Evolutionary conservation across 2,888 invertebrate species (phyloP).

Genomic region (Cabera pusaria): DNA sequence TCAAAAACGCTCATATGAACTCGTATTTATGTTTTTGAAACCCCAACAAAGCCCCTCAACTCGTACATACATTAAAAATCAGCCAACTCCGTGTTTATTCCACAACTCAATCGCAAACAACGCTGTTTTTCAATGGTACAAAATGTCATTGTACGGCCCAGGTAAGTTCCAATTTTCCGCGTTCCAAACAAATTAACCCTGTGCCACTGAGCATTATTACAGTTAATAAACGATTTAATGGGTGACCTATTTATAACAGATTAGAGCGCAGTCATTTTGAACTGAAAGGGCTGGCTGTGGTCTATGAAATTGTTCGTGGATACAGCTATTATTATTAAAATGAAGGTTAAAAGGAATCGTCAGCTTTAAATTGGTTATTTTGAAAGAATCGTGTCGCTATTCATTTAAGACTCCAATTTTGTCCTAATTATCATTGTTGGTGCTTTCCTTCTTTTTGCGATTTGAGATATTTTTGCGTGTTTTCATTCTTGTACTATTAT

Average conservation of each 20-base stretch:
- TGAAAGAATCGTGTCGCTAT: no score
- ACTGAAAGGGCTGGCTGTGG: conserved; percentile 28
- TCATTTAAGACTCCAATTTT: no score
- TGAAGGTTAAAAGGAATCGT: conserved; percentile 23
- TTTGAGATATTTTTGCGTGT: no score
- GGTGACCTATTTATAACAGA: conserved; percentile 52
- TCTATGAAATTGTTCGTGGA: conserved; percentile 29
- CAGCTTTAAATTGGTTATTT: no score
- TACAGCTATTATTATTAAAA: conserved; percentile 27
- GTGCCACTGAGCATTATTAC: conserved; percentile 54
- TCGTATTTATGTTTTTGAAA: no score
- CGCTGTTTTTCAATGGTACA: conserved; percentile 39
- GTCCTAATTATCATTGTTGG: no score
- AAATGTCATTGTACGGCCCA: conserved; percentile 34
- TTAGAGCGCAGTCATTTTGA: conserved; percentile 48
- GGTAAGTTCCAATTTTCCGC: conserved; percentile 49
- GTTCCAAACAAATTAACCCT: conserved; percentile 54
- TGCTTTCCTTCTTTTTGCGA: no score
- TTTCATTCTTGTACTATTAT: no score
- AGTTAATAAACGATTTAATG: conserved; percentile 56
- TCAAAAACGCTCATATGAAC: no score
- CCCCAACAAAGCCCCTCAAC: conserved; percentile 6
- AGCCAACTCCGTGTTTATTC: conserved; percentile 10
- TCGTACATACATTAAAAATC: conserved; percentile 5
- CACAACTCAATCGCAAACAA: conserved; percentile 22